Base-by-base conservation (phyloP, 2,888 invertebrate species). In the Drosophila buzzatii region DNA sequence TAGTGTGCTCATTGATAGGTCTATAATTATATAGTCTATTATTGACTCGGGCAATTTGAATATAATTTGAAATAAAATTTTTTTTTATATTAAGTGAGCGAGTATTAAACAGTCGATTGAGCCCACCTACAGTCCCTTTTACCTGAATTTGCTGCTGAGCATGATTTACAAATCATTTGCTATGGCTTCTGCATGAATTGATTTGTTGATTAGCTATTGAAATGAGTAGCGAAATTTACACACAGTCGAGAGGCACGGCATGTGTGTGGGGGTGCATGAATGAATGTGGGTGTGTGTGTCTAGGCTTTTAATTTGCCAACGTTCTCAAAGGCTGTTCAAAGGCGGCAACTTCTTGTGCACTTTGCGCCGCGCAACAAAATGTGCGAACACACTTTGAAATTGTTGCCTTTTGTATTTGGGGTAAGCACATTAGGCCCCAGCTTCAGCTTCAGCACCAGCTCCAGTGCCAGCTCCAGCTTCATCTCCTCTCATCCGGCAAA, bases 361-460 rank as follows among this genome's bases (percentile, higher is more conserved):
- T 65, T 75, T 31, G 41, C 55, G 27, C 31, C 31, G 10, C 42
- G 23, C 57, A 76, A 62, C 66, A 42, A 76, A 67, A 61, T 76
- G 49, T 57, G 62, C 52, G 75, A 61, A 73, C 73, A 65, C 57
- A 60, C 79, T 78, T 70, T 77, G 73, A 74, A 79, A 74, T 62
- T 52, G 59, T 47, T 67, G 41, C 45, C 53, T 42, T 73, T 79
- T 72, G 71, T 68, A 44, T 64, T 41, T 18, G 49, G 59, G 52
- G 53, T 81, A 79, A 79, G 69, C 77, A 71, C 74, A 79, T 79
- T 81, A 77, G 68, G 57, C 65, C 31, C 49, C 74, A 41, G 62
- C 23, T 7, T 39, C 49, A 18, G 16, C 23, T 5, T 14, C 37
- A 37, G 37, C 9, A 3, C 35, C 42, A 31, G 16, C 16, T 10